A percentile compares a stretch with the other conserved stretches of the same genome.
Evolutionary conservation across 2,113 vertebrate genomes (phyloP).

Genomic region (Blennius ocellaris): DNA sequence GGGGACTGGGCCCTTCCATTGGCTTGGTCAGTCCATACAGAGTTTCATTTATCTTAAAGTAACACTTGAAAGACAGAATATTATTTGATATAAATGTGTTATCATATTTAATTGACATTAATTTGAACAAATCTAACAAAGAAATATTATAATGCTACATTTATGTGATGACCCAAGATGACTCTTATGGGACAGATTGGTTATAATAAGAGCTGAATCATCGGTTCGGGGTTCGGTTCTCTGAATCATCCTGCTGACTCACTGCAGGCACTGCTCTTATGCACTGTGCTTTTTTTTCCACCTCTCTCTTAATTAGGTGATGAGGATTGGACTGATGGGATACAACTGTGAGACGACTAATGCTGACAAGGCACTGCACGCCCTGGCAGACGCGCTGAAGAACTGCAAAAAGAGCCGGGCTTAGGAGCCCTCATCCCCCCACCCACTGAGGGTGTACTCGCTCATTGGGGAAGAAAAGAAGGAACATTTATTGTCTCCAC

Average conservation of each 20-base stretch:
- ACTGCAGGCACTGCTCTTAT: constrained; percentile 17
- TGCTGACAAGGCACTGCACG: constrained; percentile 83
- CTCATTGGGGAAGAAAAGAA: neutral
- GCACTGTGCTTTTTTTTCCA: constrained; percentile 4
- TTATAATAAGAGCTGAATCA: neutral
- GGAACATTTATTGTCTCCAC: neutral
- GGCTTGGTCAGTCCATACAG: constrained; percentile 86
- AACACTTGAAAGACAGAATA: too few relatives aligned
- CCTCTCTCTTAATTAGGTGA: constrained; percentile 83
- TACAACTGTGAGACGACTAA: constrained; percentile 89
- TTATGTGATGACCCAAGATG: too few relatives aligned
- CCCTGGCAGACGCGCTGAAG: constrained; percentile 87
- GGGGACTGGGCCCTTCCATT: constrained; percentile 90
- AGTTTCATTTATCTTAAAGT: neutral
- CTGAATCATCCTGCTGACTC: constrained; percentile 46
- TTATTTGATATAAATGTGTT: too few relatives aligned
- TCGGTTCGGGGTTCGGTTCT: constrained; percentile 8
- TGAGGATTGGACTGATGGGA: constrained; percentile 96
- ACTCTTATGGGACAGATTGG: neutral
- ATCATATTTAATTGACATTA: too few relatives aligned
- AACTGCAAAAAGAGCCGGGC: constrained; percentile 86
- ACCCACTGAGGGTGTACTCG: neutral
- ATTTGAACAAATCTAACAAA: neutral
- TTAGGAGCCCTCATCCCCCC: constrained; percentile 59
- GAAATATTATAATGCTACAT: neutral